Conservation (phyloP, 2,797 vertebrate genomes). For the Sylvia borin region DNA sequence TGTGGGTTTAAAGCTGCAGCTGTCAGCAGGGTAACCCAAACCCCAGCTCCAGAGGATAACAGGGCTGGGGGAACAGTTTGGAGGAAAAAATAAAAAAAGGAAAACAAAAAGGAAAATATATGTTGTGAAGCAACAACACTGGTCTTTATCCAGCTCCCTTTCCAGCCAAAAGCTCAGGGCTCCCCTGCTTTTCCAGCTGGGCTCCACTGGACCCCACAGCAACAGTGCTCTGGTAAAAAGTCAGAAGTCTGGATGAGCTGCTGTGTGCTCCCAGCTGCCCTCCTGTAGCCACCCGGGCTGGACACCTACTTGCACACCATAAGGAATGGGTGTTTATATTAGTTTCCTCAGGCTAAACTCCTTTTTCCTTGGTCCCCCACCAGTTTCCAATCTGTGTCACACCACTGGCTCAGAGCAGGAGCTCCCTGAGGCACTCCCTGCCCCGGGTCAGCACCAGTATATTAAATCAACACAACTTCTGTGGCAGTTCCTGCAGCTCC, state of each 20-base stretch:
- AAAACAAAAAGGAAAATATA: background rate
- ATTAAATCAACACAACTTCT: slow-evolving; percentile 12
- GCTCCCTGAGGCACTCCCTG: background rate
- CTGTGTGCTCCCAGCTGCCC: background rate
- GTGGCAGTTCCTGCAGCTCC: background rate
- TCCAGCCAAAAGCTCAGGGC: background rate
- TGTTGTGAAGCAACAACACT: background rate
- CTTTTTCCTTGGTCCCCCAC: background rate
- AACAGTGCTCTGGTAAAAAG: background rate
- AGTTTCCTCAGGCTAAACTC: background rate
- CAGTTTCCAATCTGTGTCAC: background rate
- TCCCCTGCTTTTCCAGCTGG: background rate
- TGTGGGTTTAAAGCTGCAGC: background rate
- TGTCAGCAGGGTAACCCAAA: background rate
- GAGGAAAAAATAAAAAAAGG: rapidly evolving
- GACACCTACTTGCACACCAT: background rate
- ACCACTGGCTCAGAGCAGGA: rapidly evolving
- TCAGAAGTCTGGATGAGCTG: background rate
- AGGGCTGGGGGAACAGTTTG: background rate
- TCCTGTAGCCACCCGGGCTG: background rate
- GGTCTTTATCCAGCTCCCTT: background rate
- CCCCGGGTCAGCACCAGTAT: background rate
- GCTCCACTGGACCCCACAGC: background rate
- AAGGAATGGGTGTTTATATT: background rate
- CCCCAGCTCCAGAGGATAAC: background rate